Evolutionary conservation across 2,797 vertebrate species (phyloP), one percentile per base, ranked within the genome.

Genomic region (Neomorphus geoffroyi): DNA sequence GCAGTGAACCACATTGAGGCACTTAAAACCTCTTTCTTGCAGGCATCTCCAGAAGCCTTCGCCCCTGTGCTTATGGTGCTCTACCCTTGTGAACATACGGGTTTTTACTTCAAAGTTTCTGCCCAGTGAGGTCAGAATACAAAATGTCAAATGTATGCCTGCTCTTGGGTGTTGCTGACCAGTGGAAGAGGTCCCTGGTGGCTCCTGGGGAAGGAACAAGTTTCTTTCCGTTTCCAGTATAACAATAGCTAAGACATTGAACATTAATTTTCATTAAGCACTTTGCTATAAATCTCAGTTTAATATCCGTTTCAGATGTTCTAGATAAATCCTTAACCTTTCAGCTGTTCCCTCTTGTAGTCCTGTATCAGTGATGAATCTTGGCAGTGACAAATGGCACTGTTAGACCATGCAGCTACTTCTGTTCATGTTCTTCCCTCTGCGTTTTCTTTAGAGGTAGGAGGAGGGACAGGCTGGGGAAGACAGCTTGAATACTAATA

Each of bases 241-340:
- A 75, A 39, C 51, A 33, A 46, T 9, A 54, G 80, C 39, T 30
- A 72, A 80, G 77, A 39, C 67, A 85, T 60, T 46, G 89, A 93
- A 71, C 71, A 69, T 92, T 88, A 82, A 80, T 94, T 94, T 89
- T 85, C 90, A 84, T 92, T 91, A 93, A 85, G 75, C 6, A 13
- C 18, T 80, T 80, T 43, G 60, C 69, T 84, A 88, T 97, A 92
- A 86, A 96, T 96, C 91, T 94, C 60, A 21, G 82, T 86, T 94
- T 94, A 95, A 75, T 93, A 93, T 93, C 82, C 1, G 4, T 87
- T 96, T 96, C 93, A 79, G 93, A 94, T 91, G 51, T 92, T 93
- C 84, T 88, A 85, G 90, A 95, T 93, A 95, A 94, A 96, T 93
- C 75, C 89, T 93, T 96, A 96, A 96, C 90, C 92, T 97, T 96